A percentile compares a stretch with the other conserved stretches of the same genome.
These are phyloP conservation scores for Drosophila pullipes DNA, from an alignment of 2,888 invertebrate species.

Conservation along the genomic window DNA sequence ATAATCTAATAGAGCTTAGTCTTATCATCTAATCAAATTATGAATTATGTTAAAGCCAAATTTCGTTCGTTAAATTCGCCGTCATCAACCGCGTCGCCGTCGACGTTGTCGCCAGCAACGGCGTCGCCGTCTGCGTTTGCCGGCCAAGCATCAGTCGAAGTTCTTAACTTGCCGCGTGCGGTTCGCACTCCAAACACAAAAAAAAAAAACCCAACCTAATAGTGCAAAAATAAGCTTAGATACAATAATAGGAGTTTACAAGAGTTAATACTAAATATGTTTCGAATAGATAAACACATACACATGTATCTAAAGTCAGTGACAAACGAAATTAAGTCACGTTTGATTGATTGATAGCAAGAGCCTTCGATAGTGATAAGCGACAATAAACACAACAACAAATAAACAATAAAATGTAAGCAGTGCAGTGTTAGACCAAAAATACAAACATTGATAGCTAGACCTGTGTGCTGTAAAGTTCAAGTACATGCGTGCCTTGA, in stretches of 20 bases:
- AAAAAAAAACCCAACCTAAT: not conserved
- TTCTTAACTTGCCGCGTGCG: slow-evolving; percentile 72
- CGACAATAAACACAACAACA: slow-evolving; percentile 1
- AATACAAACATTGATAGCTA: slow-evolving; percentile 5
- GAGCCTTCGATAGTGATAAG: slow-evolving; percentile 53
- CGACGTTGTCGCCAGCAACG: slow-evolving; percentile 1
- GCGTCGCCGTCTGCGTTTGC: slow-evolving; percentile 2
- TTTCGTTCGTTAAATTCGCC: not conserved
- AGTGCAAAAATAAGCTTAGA: slow-evolving; percentile 28
- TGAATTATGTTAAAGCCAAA: too few relatives aligned
- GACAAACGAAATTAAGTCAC: slow-evolving; percentile 57
- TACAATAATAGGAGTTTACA: slow-evolving; percentile 21
- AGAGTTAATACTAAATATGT: slow-evolving; percentile 15
- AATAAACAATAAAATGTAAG: slow-evolving; percentile 59
- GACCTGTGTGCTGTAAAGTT: slow-evolving; percentile 38
- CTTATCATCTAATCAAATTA: too few relatives aligned
- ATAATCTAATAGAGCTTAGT: too few relatives aligned
- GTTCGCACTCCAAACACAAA: slow-evolving; percentile 48
- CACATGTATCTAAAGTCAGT: slow-evolving; percentile 26
- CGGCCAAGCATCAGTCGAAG: slow-evolving; percentile 60
- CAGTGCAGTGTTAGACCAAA: slow-evolving; percentile 49
- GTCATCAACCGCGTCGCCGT: slow-evolving; percentile 8
- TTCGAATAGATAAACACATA: slow-evolving; percentile 9
- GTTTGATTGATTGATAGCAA: slow-evolving; percentile 70
- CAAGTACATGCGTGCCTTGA: slow-evolving; percentile 43